A percentile compares a stretch with the other conserved stretches of the same genome.
Conservation (phyloP, 2,888 invertebrate genomes). For the Meganola albula region DNA sequence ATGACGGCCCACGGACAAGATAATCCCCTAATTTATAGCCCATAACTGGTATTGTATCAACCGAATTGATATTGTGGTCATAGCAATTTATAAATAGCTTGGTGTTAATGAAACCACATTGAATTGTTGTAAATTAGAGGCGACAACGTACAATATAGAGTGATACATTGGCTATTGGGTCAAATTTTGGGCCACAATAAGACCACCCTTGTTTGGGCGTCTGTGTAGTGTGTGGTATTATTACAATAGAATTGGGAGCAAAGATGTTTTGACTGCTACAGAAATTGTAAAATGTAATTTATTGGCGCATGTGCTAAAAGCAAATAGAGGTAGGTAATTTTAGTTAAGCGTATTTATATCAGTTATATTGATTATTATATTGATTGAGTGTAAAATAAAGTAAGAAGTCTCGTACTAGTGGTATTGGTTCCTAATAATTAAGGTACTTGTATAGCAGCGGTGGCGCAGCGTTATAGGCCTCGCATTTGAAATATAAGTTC, state of each 20-base stretch:
- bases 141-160: slow-evolving; percentile 48
- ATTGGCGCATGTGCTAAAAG: slow-evolving; percentile 33
- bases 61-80: slow-evolving; percentile 50
- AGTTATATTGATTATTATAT: no score
- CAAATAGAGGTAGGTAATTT: slow-evolving; percentile 25
- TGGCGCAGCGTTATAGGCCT: no score
- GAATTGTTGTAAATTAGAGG: slow-evolving; percentile 63
- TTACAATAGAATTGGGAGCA: slow-evolving; percentile 35
- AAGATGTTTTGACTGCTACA: slow-evolving; percentile 35
- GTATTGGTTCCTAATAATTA: no score
- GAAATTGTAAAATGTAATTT: slow-evolving; percentile 33
- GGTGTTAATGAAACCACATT: slow-evolving; percentile 71
- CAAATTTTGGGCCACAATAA: slow-evolving; percentile 51
- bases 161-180: slow-evolving; percentile 52
- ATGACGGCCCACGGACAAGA: slow-evolving; percentile 68
- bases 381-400: no score
- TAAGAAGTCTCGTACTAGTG: no score
- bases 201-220: slow-evolving; percentile 63
- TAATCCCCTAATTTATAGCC: slow-evolving; percentile 74
- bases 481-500: no score
- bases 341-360: no score
- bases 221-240: slow-evolving; percentile 29
- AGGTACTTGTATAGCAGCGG: no score
- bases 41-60: slow-evolving; percentile 63
- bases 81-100: slow-evolving; percentile 64